Percentiles rank a stretch among this genome's conserved stretches.
These are phyloP conservation scores for Bovichtus diacanthus DNA, from an alignment of 2,797 vertebrate species.

Conservation along the genomic window DNA sequence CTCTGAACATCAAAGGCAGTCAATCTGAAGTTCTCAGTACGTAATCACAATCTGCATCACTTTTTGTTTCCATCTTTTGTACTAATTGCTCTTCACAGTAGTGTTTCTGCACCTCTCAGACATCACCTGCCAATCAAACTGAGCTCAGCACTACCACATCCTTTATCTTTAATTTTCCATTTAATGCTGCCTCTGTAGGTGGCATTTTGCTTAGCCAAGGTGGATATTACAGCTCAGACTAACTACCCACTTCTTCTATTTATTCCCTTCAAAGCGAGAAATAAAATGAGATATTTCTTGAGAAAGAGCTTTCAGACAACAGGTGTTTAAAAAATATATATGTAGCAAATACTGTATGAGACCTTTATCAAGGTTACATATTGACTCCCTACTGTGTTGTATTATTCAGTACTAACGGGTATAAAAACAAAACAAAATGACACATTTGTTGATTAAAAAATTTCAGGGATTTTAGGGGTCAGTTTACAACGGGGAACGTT, in stretches of 20 bases:
- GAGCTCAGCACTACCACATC: neutral
- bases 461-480: no score
- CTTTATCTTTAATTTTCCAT: neutral
- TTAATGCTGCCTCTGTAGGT: constrained; percentile 1
- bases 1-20: constrained; percentile 10
- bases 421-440: no score
- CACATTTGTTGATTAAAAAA: no score
- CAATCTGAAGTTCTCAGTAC: neutral
- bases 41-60: neutral
- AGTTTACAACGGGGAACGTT: no score
- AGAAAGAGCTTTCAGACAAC: neutral
- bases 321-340: neutral
- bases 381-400: no score
- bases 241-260: neutral
- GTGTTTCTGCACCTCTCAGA: neutral
- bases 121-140: neutral
- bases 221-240: neutral
- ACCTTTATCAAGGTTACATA: neutral
- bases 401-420: no score
- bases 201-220: neutral
- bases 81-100: neutral
- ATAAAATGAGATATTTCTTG: neutral
- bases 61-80: neutral
- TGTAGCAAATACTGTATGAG: neutral
- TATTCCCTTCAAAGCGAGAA: constrained; percentile 8